Evolutionary conservation across 2,113 vertebrate genomes (phyloP), one percentile per base, ranked within the genome.

Genomic region (Plecturocebus donacophilus): DNA sequence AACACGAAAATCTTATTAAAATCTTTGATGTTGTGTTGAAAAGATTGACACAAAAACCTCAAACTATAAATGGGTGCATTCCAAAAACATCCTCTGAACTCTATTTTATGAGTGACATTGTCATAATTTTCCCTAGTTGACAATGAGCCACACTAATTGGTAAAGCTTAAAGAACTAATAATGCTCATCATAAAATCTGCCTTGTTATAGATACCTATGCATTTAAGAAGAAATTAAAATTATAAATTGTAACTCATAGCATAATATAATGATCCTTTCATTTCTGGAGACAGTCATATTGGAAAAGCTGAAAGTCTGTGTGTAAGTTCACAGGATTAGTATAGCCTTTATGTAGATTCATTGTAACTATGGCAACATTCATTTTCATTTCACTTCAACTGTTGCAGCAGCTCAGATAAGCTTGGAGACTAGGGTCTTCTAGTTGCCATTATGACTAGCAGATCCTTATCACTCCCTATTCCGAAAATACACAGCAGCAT

Each of bases 261-360:
- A 76, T 79, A 82, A 81, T 73, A 45, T 25, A 71, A 21, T 66
- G 58, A 73, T 77, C 16, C 13, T 88, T 96, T 52, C 81, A 58
- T 88, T 76, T 76, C 17, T n/a, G 27, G 61, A 61, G 16, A 84
- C 47, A 32, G 10, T 90, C 76, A 76, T 76, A 71, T 27, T 91
- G 20, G 40, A 88, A 95, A 86, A 68, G 25, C 23, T 86, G 12
- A 83, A 86, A 95, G 47, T 95, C 86, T 16, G 14, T 88, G 80
- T 88, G 27, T 77, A 96, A 87, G 83, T 82, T 96, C 58, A 91
- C 58, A 95, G 19, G 40, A 90, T 68, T 58, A 7, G 6, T 73
- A 87, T 82, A 86, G 77, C 56, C 52, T 94, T 56, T 68, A 89
- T 87, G n/a, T 38, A 91, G 95, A 97, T 95, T 83, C 94, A 76